phyloP scores from a whole-genome alignment of 2,113 vertebrate species.

The human region DNA sequence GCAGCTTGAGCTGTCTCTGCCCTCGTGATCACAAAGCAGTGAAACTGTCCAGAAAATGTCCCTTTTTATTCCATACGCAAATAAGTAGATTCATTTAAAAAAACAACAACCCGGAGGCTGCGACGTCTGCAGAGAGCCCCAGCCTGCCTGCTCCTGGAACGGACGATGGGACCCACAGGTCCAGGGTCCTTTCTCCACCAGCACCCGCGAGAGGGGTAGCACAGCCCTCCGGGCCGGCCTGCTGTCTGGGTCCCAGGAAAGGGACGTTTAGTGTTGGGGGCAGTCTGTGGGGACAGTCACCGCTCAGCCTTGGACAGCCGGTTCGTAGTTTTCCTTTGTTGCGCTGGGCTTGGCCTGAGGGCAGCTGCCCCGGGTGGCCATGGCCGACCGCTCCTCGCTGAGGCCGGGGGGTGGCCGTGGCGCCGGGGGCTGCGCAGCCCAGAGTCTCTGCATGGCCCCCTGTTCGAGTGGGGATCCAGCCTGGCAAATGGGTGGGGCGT shows the following conservation, averaged over 20 bases:
- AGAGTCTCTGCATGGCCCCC: not conserved
- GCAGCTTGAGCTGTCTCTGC: not conserved
- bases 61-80: slow-evolving; percentile 81
- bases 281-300: not conserved
- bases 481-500: not conserved
- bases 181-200: not conserved
- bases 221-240: not conserved
- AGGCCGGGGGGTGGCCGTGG: not conserved
- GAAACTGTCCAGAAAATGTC: slow-evolving; percentile 72
- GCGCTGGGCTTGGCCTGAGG: not conserved
- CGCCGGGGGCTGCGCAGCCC: not conserved
- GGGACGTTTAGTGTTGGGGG: not conserved
- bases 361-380: not conserved
- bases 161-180: not conserved
- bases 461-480: not conserved
- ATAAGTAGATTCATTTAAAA: slow-evolving; percentile 58
- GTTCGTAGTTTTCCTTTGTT: not conserved
- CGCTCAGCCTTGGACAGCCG: not conserved
- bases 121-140: not conserved
- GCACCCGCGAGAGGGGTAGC: no score
- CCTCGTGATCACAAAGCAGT: slow-evolving; percentile 39
- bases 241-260: not conserved
- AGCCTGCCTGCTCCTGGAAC: fast-evolving
- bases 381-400: not conserved
- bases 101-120: not conserved